Evolutionary conservation across 2,113 vertebrate species (phyloP).

Genomic region (Sminthopsis crassicaudata): DNA sequence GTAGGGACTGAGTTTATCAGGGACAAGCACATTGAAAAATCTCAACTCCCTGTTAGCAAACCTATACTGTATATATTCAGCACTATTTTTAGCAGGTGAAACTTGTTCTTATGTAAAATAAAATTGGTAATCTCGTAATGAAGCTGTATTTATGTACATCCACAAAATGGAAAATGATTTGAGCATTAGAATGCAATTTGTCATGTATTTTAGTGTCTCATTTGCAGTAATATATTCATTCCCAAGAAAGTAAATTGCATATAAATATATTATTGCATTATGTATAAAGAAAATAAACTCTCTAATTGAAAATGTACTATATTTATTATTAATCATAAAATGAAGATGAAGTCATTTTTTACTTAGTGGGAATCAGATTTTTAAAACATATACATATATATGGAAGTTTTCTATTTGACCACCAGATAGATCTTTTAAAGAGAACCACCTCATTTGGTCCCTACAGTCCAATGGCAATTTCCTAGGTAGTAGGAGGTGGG

Average conservation of each 20-base stretch:
- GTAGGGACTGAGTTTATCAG: not conserved
- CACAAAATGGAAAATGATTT: slow-evolving; percentile 71
- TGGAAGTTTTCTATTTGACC: not conserved
- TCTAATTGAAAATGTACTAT: slow-evolving; percentile 55
- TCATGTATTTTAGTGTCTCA: slow-evolving; percentile 66
- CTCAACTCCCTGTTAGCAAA: not conserved
- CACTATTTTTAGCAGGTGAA: not conserved
- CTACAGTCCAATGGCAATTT: not conserved
- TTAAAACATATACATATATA: slow-evolving; percentile 18
- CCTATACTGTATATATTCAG: not conserved
- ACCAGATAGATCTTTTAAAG: slow-evolving; percentile 1
- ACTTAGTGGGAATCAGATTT: slow-evolving; percentile 8
- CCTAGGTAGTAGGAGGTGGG: not conserved
- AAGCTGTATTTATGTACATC: slow-evolving; percentile 71
- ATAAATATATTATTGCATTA: slow-evolving; percentile 65
- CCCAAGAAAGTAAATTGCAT: slow-evolving; percentile 66
- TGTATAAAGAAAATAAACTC: slow-evolving; percentile 72
- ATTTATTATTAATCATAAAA: slow-evolving; percentile 57
- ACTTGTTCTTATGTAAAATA: slow-evolving; percentile 21
- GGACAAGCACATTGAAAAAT: not conserved
- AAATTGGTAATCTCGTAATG: slow-evolving; percentile 74
- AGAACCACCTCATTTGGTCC: not conserved
- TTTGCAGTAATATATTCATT: slow-evolving; percentile 75
- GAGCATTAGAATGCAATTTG: slow-evolving; percentile 73
- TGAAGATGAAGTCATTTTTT: slow-evolving; percentile 32